These are phyloP conservation scores for Antheraea pernyi DNA, from an alignment of 1,140 invertebrate species.

Conservation along the genomic window DNA sequence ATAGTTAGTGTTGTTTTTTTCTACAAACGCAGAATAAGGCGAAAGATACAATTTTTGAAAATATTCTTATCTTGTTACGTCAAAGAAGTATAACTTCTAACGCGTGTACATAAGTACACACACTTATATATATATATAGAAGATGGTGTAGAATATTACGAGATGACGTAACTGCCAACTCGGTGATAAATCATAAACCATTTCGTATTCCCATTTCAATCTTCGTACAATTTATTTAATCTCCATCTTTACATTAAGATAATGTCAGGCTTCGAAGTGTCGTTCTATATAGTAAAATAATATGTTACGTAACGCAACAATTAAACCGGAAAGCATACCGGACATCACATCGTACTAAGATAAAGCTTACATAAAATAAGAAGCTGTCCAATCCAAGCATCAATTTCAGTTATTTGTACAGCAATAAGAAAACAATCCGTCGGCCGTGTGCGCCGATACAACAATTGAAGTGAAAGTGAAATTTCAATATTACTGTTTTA, in stretches of 20 bases:
- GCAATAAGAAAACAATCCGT: slow-evolving; percentile 47
- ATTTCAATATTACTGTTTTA: slow-evolving; percentile 56
- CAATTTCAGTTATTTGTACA: slow-evolving; percentile 55
- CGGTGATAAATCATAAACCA: too few relatives aligned
- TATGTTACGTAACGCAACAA: slow-evolving; percentile 25
- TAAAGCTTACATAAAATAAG: slow-evolving; percentile 62
- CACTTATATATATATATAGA: too few relatives aligned
- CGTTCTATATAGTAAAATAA: neutral
- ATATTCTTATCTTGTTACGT: too few relatives aligned
- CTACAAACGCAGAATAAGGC: too few relatives aligned
- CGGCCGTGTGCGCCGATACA: slow-evolving; percentile 28
- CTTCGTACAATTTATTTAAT: slow-evolving; percentile 1
- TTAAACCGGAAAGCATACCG: slow-evolving; percentile 26
- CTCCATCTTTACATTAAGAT: neutral
- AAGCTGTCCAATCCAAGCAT: slow-evolving; percentile 43
- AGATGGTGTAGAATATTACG: too few relatives aligned
- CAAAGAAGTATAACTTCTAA: too few relatives aligned
- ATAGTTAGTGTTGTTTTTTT: too few relatives aligned
- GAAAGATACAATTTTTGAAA: too few relatives aligned
- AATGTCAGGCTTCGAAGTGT: neutral
- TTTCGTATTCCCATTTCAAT: too few relatives aligned
- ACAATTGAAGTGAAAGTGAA: slow-evolving; percentile 64
- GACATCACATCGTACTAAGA: slow-evolving; percentile 27
- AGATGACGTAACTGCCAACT: too few relatives aligned
- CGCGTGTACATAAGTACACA: too few relatives aligned